phyloP scores from a whole-genome alignment of 2,113 vertebrate genomes.

The Speoplatyrhinus poulsoni region DNA sequence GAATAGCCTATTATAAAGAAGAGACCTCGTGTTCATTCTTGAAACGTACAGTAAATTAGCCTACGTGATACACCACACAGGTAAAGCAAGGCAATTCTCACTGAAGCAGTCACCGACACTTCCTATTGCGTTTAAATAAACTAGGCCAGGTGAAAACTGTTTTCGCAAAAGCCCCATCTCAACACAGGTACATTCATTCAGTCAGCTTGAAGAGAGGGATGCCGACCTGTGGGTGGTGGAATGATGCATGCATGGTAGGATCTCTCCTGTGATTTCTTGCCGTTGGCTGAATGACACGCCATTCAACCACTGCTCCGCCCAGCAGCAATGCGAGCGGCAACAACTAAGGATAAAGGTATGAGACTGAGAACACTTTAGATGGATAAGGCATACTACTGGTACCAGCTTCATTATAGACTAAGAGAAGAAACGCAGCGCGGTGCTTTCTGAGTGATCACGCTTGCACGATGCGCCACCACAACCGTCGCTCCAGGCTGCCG shows the following conservation, averaged over 20 bases:
- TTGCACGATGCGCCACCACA: conserved; percentile 56
- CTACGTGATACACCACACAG: too few species aligned
- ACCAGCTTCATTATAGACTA: conserved; percentile 9
- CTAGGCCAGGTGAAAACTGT: too few species aligned
- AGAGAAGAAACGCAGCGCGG: conserved; percentile 21
- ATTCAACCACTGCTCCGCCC: conserved; percentile 36
- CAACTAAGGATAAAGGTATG: conserved; percentile 39
- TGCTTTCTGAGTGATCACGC: conserved; percentile 11
- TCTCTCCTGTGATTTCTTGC: conserved; percentile 3
- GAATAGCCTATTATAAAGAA: background rate
- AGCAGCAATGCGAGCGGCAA: conserved; percentile 37
- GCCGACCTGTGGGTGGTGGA: conserved; percentile 3
- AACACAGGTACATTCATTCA: too few species aligned
- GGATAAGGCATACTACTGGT: conserved; percentile 17
- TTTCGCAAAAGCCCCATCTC: too few species aligned
- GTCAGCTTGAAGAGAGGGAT: background rate
- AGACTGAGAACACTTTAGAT: conserved; percentile 44
- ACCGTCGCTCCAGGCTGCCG: conserved; percentile 21
- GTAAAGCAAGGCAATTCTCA: too few species aligned
- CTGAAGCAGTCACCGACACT: too few species aligned
- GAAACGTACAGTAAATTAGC: too few species aligned
- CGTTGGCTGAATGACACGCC: conserved; percentile 32
- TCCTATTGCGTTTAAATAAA: too few species aligned
- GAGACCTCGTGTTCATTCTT: background rate
- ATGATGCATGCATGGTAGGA: background rate